Conservation (phyloP, 2,797 vertebrate species). For the Cuculus canorus region DNA sequence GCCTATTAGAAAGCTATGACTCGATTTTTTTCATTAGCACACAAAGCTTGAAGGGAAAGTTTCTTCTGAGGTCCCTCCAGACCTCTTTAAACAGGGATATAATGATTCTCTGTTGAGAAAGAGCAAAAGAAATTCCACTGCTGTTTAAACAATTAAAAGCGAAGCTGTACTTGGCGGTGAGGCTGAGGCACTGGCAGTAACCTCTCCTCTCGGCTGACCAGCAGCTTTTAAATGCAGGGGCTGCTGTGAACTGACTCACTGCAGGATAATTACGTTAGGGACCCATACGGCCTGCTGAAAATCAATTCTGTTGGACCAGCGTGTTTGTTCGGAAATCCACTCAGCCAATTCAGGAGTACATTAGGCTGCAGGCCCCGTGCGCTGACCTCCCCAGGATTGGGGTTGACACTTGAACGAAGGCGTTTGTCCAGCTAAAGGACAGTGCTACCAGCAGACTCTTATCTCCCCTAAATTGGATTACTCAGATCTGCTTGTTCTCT, state of each 20-base stretch:
- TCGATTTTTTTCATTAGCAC: slow-evolving; percentile 66
- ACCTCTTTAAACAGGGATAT: slow-evolving; percentile 30
- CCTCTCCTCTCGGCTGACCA: slow-evolving; percentile 66
- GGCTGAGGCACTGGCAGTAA: neutral
- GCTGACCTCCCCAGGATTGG: slow-evolving; percentile 82
- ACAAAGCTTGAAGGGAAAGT: slow-evolving; percentile 60
- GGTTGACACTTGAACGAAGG: slow-evolving; percentile 85
- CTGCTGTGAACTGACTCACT: slow-evolving; percentile 74
- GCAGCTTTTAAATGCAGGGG: slow-evolving; percentile 72
- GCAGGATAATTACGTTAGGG: slow-evolving; percentile 82
- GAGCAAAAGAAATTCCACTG: slow-evolving; percentile 33
- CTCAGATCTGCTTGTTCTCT: slow-evolving; percentile 86
- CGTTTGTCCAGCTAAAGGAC: slow-evolving; percentile 85
- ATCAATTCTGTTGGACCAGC: slow-evolving; percentile 81
- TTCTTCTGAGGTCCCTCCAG: slow-evolving; percentile 46
- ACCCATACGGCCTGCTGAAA: slow-evolving; percentile 77
- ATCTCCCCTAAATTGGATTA: slow-evolving; percentile 87
- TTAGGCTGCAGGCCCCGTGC: slow-evolving; percentile 78
- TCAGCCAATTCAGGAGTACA: slow-evolving; percentile 83
- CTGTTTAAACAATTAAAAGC: slow-evolving; percentile 51
- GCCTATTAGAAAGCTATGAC: slow-evolving; percentile 48
- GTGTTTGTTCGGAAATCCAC: slow-evolving; percentile 80
- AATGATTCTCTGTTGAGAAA: slow-evolving; percentile 45
- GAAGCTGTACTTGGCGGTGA: neutral
- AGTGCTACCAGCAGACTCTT: slow-evolving; percentile 82